Evolutionary conservation across 2,888 invertebrate species (phyloP).

Genomic region (Harpalus rubripes): DNA sequence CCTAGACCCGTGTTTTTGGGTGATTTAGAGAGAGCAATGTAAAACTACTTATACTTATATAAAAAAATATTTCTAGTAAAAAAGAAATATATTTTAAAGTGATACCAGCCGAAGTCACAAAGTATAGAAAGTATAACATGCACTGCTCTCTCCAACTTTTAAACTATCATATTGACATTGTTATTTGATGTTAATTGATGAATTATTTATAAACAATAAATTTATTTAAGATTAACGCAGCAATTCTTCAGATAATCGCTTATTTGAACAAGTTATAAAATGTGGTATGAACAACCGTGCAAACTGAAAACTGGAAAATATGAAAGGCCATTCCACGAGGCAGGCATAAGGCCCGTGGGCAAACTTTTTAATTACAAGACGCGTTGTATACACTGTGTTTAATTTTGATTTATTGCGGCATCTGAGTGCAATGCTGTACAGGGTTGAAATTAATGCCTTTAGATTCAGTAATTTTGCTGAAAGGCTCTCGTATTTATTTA

Average conservation of each 20-base stretch:
- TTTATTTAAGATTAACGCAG: no score
- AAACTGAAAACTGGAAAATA: constrained; percentile 33
- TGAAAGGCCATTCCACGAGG: constrained; percentile 6
- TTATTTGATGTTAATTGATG: no score
- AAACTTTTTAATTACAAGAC: constrained; percentile 57
- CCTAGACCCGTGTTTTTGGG: no score
- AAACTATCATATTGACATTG: no score
- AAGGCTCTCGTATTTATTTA: constrained; percentile 56
- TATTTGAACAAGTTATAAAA: constrained; percentile 29
- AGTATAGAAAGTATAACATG: no score
- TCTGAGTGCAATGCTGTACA: constrained; percentile 28
- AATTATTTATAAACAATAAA: no score
- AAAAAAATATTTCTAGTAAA: no score
- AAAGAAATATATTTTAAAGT: no score
- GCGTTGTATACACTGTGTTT: constrained; percentile 51
- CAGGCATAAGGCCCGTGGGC: neutral
- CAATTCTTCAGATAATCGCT: neutral
- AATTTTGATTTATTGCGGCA: constrained; percentile 56
- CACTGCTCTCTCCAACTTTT: no score
- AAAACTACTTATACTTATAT: no score
- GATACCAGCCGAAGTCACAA: no score
- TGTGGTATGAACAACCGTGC: neutral
- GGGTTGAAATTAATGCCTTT: constrained; percentile 54
- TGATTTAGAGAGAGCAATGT: no score
- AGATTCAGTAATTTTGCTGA: constrained; percentile 55